Base-by-base conservation (phyloP, 2,797 vertebrate genomes). In the Fundulus diaphanus region DNA sequence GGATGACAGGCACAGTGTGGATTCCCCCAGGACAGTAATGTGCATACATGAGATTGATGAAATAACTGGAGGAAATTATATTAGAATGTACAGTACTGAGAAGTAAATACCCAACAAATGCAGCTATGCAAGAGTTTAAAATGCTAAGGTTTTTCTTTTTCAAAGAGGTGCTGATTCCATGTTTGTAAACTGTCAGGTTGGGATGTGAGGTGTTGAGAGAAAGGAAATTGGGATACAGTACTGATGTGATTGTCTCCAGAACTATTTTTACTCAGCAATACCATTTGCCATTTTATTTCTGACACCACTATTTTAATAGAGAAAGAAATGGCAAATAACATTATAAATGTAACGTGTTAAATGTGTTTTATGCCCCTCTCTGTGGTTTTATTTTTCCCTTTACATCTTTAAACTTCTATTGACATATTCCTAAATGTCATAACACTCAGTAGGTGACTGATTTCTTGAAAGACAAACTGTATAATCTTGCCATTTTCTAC, bases 1-100 rank as follows among this genome's bases (percentile, higher is more conserved):
- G 87, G 89, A 92, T 88, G 89, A 93, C 86, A 68, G 86, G 68
- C 86, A 57, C 72, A 72, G 84, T 70, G 84, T 82, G 72, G 73
- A 80, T 75, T 90, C 87, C 84, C 87, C 37, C 76, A 67, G 82
- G 90, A 92, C 76, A 77, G 56, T 27, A 76, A 86, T 82, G 79
- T 82, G 76, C 79, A 85, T 78, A 80, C 78, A 74, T 74, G 70
- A 77, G 72, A 33, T 42, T 72, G 80, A 59, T 80, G 33, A 83
- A 84, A 83, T 78, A 84, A 81, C 79, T 74, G 61, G 31, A 70
- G 29, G 48, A 78, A 66, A 74, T 78, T 75, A 79, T 63, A 79
- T 75, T 76, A 70, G 7, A 56, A 56, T 70, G 54, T 61, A 56
- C 61, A 67, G 79, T 77, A 75, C 37, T 61, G 46, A 68, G 78